Conservation (phyloP, 2,113 vertebrate species). For the Labrus mixtus region DNA sequence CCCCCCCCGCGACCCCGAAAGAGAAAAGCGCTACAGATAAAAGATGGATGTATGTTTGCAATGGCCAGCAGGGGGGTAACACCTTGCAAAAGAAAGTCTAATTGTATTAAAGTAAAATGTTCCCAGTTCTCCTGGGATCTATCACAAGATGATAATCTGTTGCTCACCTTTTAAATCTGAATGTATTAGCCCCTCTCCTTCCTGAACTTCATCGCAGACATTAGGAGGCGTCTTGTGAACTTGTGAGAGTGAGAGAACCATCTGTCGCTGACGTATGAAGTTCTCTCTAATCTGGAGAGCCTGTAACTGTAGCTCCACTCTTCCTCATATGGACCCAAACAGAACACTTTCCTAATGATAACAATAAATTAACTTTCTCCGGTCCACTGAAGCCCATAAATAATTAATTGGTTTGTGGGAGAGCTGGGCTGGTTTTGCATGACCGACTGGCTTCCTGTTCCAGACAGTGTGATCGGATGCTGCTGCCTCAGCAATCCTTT, state of each 20-base stretch:
- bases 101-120: no score
- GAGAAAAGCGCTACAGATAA: no score
- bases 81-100: no score
- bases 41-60: no score
- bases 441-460: slow-evolving; percentile 70
- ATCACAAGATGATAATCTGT: not conserved
- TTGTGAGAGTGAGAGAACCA: slow-evolving; percentile 23
- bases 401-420: slow-evolving; percentile 84
- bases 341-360: slow-evolving; percentile 78
- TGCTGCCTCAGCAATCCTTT: slow-evolving; percentile 67
- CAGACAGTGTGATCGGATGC: slow-evolving; percentile 63
- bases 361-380: slow-evolving; percentile 84
- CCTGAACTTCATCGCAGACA: slow-evolving; percentile 11
- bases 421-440: slow-evolving; percentile 72
- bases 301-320: slow-evolving; percentile 57
- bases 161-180: not conserved
- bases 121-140: no score
- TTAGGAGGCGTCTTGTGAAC: slow-evolving; percentile 23
- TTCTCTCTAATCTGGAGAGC: slow-evolving; percentile 47
- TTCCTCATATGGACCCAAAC: slow-evolving; percentile 67
- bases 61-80: no score
- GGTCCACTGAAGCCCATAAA: slow-evolving; percentile 81
- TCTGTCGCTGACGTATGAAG: slow-evolving; percentile 28
- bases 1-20: no score
- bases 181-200: not conserved